These are phyloP conservation scores for Trachelus tabidus DNA, from an alignment of 2,888 invertebrate species.

Conservation along the genomic window DNA sequence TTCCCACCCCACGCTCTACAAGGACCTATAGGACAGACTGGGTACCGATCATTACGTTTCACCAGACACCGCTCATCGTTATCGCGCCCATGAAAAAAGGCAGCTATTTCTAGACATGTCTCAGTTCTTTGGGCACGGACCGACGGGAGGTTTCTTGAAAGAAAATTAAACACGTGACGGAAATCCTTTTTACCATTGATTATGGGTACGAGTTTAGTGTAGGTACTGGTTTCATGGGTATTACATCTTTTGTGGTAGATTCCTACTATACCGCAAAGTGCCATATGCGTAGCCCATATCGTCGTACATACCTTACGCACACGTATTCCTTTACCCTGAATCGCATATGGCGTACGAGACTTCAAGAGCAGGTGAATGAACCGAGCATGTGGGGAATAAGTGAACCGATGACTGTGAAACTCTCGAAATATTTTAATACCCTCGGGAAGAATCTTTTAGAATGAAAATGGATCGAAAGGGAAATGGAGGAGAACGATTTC, in stretches of 20 bases:
- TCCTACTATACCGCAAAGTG: neutral
- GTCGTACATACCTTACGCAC: neutral
- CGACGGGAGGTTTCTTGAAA: neutral
- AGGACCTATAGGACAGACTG: neutral
- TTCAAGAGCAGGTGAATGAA: neutral
- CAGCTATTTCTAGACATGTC: neutral
- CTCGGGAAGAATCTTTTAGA: neutral
- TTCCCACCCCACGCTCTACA: neutral
- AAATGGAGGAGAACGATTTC: neutral
- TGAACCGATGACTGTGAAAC: neutral
- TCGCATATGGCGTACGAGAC: neutral
- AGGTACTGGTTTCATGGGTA: neutral
- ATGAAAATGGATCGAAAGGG: neutral
- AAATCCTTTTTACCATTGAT: neutral
- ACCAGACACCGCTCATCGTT: slow-evolving; percentile 5
- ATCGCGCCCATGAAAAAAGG: neutral
- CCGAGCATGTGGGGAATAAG: neutral
- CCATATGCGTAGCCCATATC: neutral
- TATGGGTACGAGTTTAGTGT: neutral
- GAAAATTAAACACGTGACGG: neutral
- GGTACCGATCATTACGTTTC: slow-evolving; percentile 6
- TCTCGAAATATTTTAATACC: neutral
- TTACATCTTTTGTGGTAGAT: neutral
- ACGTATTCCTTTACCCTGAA: neutral
- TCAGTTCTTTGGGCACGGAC: neutral